Base-by-base conservation (phyloP, 2,113 vertebrate genomes). In the Carollia perspicillata region DNA sequence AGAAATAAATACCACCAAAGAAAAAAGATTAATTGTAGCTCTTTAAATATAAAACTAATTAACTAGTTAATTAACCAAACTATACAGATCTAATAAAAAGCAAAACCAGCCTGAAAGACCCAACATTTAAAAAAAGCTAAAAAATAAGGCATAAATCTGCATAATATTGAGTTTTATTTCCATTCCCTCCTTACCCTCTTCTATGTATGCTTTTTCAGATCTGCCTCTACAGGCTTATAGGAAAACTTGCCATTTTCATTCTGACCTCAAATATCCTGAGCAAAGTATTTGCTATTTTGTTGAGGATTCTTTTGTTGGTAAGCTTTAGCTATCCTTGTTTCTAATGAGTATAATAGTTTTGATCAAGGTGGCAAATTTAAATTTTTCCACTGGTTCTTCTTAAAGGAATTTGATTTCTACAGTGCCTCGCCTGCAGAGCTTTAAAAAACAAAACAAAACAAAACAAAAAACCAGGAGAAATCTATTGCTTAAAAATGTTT, bases 1-100 rank as follows among this genome's bases (percentile, higher is more conserved):
- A 98, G 97, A 99, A 99, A 99, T 99, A 99, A 99, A 99, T 98
- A 98, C 98, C 94, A 98, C 26, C 98, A 96, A 98, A 98, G 98
- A 98, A 97, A 97, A 95, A 97, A 44, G 89, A 97, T 99, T 98
- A 99, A 99, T 98, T 98, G 97, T 97, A 99, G 97, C 97, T 98
- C 22, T 58, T 58, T 98, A 98, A 98, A 98, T 97, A 98, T 98
- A 97, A 98, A 98, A 98, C 97, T 97, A 97, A 95, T 98, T 96
- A 94, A 94, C 96, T 97, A 94, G 97, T 94, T 97, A 86, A 97
- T 97, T 98, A 98, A 98, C 95, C 98, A 97, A 99, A 99, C 98
- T 98, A 98, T 98, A 98, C 97, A 99, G 97, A 96, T 97, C 98
- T 98, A 99, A 95, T 80, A 96, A 95, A 98, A 98, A 98, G 97